A percentile compares a stretch with the other conserved stretches of the same genome.
Evolutionary conservation across 2,797 vertebrate species (phyloP).

Genomic region (Pantherophis vulpinus): DNA sequence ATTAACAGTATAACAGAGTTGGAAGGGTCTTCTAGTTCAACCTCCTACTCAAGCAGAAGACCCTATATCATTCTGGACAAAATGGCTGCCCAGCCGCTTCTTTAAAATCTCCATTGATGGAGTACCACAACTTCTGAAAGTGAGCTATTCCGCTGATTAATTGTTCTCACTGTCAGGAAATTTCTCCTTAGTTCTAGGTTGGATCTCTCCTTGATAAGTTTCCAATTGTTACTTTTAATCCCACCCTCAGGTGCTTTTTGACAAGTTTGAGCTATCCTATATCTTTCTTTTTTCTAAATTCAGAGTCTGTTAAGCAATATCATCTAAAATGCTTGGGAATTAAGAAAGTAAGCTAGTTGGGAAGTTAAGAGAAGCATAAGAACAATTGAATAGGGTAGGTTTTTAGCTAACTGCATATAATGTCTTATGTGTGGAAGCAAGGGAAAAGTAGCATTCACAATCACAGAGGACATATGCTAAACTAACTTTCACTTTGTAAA

Average conservation of each 20-base stretch:
- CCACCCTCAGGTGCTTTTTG: not conserved
- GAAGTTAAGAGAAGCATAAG: not conserved
- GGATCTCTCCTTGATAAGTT: not conserved
- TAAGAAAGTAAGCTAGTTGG: not conserved
- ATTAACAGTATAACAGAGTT: not conserved
- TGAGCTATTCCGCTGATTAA: not conserved
- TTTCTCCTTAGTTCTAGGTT: not conserved
- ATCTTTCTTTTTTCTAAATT: not conserved
- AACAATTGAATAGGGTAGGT: not conserved
- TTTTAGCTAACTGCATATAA: not conserved
- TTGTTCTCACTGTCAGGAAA: not conserved
- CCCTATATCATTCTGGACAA: not conserved
- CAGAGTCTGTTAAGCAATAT: not conserved
- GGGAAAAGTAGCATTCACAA: no score
- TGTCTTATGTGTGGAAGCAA: not conserved
- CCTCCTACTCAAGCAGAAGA: not conserved
- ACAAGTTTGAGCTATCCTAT: not conserved
- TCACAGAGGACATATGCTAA: no score
- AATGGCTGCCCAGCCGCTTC: not conserved
- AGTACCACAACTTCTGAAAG: not conserved
- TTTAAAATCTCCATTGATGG: not conserved
- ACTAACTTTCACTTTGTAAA: not conserved
- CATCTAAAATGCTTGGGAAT: not conserved
- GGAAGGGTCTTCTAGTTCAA: not conserved
- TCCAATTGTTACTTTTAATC: not conserved